A percentile compares a stretch with the other conserved stretches of the same genome.
These are phyloP conservation scores for Dendropsophus ebraccatus DNA, from an alignment of 2,113 vertebrate genomes.

Conservation along the genomic window DNA sequence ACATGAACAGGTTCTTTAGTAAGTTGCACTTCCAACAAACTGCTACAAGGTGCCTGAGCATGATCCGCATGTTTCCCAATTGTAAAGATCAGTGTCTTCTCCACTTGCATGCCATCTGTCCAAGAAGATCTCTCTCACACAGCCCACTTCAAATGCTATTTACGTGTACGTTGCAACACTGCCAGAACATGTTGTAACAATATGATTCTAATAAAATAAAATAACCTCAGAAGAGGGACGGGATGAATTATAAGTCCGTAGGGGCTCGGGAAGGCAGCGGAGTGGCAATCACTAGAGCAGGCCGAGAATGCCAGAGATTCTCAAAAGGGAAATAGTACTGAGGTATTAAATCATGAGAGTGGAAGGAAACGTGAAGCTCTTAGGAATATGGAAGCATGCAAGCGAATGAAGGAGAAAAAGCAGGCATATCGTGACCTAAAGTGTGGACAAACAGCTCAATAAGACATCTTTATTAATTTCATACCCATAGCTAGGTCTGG, in stretches of 20 bases:
- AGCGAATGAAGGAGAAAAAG: background rate
- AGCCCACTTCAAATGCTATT: slow-evolving; percentile 24
- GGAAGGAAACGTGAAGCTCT: background rate
- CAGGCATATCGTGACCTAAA: background rate
- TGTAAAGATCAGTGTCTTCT: slow-evolving; percentile 1
- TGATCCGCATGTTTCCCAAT: slow-evolving; percentile 19
- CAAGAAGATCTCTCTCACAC: background rate
- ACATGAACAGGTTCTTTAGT: background rate
- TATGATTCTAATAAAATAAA: slow-evolving; percentile 50
- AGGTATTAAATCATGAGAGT: background rate
- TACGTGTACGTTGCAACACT: slow-evolving; percentile 7
- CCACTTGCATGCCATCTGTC: slow-evolving; percentile 32
- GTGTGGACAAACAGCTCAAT: background rate
- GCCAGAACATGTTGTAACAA: slow-evolving; percentile 53
- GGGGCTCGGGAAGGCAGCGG: background rate
- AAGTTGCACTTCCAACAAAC: background rate
- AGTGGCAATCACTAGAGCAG: slow-evolving; percentile 7
- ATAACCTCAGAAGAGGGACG: slow-evolving; percentile 18
- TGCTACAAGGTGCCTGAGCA: slow-evolving; percentile 28
- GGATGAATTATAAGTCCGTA: slow-evolving; percentile 30
- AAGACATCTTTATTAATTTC: background rate
- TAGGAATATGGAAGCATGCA: background rate
- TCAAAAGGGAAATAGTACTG: background rate
- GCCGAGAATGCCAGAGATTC: background rate
- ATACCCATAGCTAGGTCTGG: background rate